Conservation (phyloP, 1,140 invertebrate genomes). For the Drosophila micromelanica region DNA sequence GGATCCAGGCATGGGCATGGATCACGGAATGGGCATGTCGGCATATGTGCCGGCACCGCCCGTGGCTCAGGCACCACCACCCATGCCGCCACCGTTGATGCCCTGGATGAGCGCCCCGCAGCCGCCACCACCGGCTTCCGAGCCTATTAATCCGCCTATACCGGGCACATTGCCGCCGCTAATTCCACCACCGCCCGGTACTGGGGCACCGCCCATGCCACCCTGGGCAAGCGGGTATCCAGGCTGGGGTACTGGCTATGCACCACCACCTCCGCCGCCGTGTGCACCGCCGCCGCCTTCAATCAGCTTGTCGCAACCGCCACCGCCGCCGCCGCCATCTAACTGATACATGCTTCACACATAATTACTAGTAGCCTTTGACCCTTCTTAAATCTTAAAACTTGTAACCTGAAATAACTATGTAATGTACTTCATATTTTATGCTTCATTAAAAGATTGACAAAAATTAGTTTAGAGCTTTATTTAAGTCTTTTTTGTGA, state of each 20-base stretch:
- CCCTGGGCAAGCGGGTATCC: slow-evolving; percentile 83
- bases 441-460: slow-evolving; percentile 51
- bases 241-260: slow-evolving; percentile 84
- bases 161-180: slow-evolving; percentile 73
- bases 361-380: slow-evolving; percentile 39
- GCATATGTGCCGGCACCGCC: slow-evolving; percentile 71
- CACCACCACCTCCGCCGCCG: slow-evolving; percentile 86
- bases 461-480: slow-evolving; percentile 21
- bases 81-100: slow-evolving; percentile 81
- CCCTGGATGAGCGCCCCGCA: slow-evolving; percentile 79
- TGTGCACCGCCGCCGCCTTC: slow-evolving; percentile 86
- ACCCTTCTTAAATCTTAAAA: slow-evolving; percentile 28
- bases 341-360: slow-evolving; percentile 48
- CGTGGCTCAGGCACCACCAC: slow-evolving; percentile 65
- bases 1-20: slow-evolving; percentile 55
- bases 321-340: slow-evolving; percentile 85
- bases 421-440: slow-evolving; percentile 37
- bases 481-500: slow-evolving; percentile 34
- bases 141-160: slow-evolving; percentile 77
- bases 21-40: slow-evolving; percentile 61
- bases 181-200: slow-evolving; percentile 78
- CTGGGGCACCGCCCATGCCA: slow-evolving; percentile 66
- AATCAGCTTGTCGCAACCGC: slow-evolving; percentile 68
- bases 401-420: slow-evolving; percentile 27
- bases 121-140: slow-evolving; percentile 84